Conservation (phyloP, 92 coral and sea anemone species). For the Pocillopora meandrina region DNA sequence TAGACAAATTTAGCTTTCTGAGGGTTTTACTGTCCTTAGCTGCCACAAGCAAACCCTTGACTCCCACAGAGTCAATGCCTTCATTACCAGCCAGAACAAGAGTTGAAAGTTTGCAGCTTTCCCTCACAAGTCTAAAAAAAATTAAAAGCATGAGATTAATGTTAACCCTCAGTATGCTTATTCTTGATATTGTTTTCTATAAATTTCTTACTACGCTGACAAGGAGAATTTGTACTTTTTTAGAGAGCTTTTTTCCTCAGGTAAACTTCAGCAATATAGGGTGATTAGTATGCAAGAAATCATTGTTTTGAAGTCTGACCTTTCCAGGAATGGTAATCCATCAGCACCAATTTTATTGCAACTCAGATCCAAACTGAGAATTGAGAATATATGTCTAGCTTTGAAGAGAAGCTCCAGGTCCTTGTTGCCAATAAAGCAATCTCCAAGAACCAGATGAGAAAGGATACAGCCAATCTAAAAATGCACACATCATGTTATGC, state of each 20-base stretch:
- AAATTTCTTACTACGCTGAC: too few relatives aligned
- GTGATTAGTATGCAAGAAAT: not conserved
- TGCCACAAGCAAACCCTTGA: slow-evolving; percentile 2
- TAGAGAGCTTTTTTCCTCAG: too few relatives aligned
- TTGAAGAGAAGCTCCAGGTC: slow-evolving; percentile 41
- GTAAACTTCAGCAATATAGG: not conserved
- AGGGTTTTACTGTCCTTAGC: slow-evolving; percentile 40
- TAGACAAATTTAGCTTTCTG: slow-evolving; percentile 66
- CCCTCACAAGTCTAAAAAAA: slow-evolving; percentile 40
- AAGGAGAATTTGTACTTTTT: too few relatives aligned
- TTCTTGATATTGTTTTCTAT: too few relatives aligned
- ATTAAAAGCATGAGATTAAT: too few relatives aligned
- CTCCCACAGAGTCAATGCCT: not conserved
- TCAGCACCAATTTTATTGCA: slow-evolving; percentile 67
- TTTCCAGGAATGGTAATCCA: slow-evolving; percentile 44
- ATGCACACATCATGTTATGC: not conserved
- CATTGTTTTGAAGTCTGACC: slow-evolving; percentile 41
- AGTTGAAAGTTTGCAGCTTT: slow-evolving; percentile 40
- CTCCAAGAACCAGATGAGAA: slow-evolving; percentile 49
- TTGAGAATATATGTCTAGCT: slow-evolving; percentile 35
- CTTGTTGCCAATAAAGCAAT: slow-evolving; percentile 61
- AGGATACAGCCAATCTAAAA: slow-evolving; percentile 67
- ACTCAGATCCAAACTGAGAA: slow-evolving; percentile 71
- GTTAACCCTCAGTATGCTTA: too few relatives aligned
- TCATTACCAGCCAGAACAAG: slow-evolving; percentile 80